phyloP scores from a whole-genome alignment of 2,888 invertebrate genomes.

The Heliconius erato region DNA sequence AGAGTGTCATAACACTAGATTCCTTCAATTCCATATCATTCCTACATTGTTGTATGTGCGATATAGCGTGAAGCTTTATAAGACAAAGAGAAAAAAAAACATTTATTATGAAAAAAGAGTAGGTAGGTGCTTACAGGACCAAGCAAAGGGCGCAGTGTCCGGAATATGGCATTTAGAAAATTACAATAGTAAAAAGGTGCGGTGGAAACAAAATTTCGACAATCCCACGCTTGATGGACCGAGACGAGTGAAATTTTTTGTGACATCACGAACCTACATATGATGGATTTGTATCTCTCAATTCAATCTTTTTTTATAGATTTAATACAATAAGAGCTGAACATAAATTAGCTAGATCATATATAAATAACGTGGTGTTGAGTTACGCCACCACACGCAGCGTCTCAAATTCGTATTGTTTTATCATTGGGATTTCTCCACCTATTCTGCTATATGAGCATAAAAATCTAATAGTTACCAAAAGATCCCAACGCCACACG shows the following conservation, averaged over 20 bases:
- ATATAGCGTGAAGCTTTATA: too few relatives aligned
- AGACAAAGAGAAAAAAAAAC: not conserved
- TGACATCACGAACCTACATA: conserved; percentile 33
- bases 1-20: too few relatives aligned
- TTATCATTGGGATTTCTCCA: not conserved
- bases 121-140: not conserved
- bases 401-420: not conserved
- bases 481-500: not conserved
- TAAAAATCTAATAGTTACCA: too few relatives aligned
- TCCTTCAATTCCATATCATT: too few relatives aligned
- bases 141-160: conserved; percentile 20
- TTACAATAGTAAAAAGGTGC: conserved; percentile 66
- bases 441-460: too few relatives aligned
- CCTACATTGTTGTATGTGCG: too few relatives aligned
- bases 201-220: conserved; percentile 64
- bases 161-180: conserved; percentile 58
- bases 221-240: conserved; percentile 67
- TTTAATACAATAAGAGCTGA: not conserved
- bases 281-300: not conserved
- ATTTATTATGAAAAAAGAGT: not conserved
- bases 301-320: not conserved
- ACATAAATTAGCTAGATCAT: not conserved
- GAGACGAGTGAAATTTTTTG: conserved; percentile 70
- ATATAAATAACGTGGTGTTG: not conserved
- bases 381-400: not conserved